Evolutionary conservation across 2,113 vertebrate species (phyloP), one percentile per base, ranked within the genome.

Genomic region (Corapipo altera): DNA sequence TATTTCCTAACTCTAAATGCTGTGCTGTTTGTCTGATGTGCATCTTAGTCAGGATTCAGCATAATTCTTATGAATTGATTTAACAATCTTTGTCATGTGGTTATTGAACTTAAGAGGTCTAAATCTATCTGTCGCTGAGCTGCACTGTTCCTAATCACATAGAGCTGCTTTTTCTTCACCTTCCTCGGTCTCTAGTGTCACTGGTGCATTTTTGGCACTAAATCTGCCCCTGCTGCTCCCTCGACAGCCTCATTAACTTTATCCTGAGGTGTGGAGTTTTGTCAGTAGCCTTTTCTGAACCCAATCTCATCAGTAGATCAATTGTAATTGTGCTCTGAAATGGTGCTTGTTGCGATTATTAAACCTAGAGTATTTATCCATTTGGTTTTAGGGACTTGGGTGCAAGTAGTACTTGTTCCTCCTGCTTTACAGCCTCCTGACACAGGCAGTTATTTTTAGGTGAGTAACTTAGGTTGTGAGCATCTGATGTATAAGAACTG

Each of bases 191-290:
- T 51, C 39, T 21, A 18, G 46, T 84, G 82, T 69, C 69, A 58
- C 64, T 70, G 62, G 59, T 90, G 30, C 71, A 28, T 88, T 93
- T 96, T 95, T 95, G 88, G 93, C 93, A 95, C 85, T 96, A 97
- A 96, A 97, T 96, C 95, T 96, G 85, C 55, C 79, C 94, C 89
- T 74, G 85, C 88, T 88, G 88, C 88, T 96, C 82, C 64, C 55
- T 94, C 28, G 85, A 96, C 95, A 96, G 75, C 65, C 93, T 95
- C 96, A 93, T 97, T 97, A 95, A 94, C 95, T 96, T 95, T 96
- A 84, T 85, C 95, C 93, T 96, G 92, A 96, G 93, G 69, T 95
- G 92, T 71, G 72, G 71, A 75, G 86, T 95, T 94, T 81, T 80
- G 85, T 96, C 64, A 78, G 85, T 90, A 96, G 93, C 93, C 83